phyloP scores from a whole-genome alignment of 2,113 vertebrate genomes.

The Sterna hirundo region DNA sequence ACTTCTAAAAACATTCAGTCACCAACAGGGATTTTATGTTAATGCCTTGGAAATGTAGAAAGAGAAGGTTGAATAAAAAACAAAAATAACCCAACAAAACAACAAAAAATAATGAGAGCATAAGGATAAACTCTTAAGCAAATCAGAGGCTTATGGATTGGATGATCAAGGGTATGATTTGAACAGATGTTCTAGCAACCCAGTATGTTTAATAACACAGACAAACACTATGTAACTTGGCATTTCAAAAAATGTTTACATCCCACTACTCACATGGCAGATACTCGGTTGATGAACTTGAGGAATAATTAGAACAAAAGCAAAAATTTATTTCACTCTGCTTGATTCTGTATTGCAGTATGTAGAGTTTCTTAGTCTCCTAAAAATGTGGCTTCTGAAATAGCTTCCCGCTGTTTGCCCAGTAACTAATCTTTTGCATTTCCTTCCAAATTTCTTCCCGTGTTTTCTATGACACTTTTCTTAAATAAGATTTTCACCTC shows the following conservation, averaged over 20 bases:
- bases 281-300: neutral
- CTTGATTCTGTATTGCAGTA: neutral
- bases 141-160: neutral
- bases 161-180: neutral
- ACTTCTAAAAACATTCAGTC: neutral
- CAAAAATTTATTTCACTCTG: neutral
- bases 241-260: neutral
- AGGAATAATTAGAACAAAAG: neutral
- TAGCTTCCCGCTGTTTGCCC: neutral
- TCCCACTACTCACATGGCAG: neutral
- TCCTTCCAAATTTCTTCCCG: neutral
- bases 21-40: neutral
- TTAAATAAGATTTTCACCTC: neutral
- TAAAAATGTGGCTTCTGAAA: accelerated
- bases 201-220: neutral
- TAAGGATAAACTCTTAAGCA: neutral
- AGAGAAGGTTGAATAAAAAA: neutral
- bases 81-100: neutral
- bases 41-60: neutral
- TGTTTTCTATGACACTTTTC: neutral
- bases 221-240: neutral
- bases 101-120: accelerated
- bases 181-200: neutral
- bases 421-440: neutral
- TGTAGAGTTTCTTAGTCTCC: neutral